phyloP scores from a whole-genome alignment of 2,113 vertebrate species.

The Chiloscyllium plagiosum region DNA sequence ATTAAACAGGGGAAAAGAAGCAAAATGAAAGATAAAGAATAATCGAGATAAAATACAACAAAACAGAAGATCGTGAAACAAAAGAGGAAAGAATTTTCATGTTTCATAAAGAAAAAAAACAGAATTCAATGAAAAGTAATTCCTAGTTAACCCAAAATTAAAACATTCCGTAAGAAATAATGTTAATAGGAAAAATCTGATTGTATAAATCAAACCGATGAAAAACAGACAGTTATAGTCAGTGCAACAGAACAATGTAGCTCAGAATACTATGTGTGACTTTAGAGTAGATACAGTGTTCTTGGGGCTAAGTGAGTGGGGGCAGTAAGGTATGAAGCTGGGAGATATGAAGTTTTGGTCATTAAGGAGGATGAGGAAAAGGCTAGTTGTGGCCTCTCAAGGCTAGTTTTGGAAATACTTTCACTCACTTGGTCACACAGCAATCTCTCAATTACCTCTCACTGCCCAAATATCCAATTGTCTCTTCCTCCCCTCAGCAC shows the following conservation, averaged over 20 bases:
- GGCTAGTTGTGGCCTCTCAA: neutral
- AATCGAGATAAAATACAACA: too few species aligned
- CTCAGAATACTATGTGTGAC: too few species aligned
- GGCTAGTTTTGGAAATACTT: neutral
- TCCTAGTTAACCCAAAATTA: neutral
- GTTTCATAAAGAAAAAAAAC: too few species aligned
- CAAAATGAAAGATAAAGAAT: neutral
- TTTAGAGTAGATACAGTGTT: too few species aligned
- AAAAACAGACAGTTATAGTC: neutral
- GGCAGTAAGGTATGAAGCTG: too few species aligned
- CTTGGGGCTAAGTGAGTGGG: too few species aligned
- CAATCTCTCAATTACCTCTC: neutral
- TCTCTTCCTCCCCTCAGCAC: too few species aligned
- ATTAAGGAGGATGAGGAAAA: neutral
- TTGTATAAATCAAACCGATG: neutral
- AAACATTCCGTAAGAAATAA: neutral
- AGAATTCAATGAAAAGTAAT: too few species aligned
- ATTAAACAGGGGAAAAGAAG: neutral
- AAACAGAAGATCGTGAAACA: neutral
- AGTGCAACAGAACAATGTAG: neutral
- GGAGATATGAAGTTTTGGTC: too few species aligned
- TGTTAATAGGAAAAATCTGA: neutral
- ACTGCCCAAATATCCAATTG: neutral
- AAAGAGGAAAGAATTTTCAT: neutral
- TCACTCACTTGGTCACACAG: too few species aligned